phyloP scores from a whole-genome alignment of 2,888 invertebrate species.

The Lepidocyrtoides sp. region DNA sequence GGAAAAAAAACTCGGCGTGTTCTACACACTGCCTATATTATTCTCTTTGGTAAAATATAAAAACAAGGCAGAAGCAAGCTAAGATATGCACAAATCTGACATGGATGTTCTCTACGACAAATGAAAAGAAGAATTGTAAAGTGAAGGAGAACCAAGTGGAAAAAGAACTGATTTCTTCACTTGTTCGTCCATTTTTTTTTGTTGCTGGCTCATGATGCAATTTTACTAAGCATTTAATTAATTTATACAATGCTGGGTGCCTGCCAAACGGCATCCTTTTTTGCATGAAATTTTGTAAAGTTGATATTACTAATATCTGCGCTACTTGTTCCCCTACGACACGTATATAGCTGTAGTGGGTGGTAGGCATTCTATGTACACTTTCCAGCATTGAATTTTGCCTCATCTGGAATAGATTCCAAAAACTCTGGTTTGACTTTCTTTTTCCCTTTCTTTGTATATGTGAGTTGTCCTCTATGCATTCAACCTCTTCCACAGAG shows the following conservation, averaged over 20 bases:
- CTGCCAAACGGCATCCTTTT: slow-evolving; percentile 75
- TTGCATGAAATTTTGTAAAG: slow-evolving; percentile 60
- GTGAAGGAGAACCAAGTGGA: slow-evolving; percentile 29
- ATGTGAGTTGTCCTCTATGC: slow-evolving; percentile 5
- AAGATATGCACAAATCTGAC: slow-evolving; percentile 12
- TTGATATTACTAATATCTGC: slow-evolving; percentile 50
- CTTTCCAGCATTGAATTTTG: slow-evolving; percentile 49
- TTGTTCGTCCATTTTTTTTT: slow-evolving; percentile 59
- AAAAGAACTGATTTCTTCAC: slow-evolving; percentile 67
- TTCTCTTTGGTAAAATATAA: slow-evolving; percentile 32
- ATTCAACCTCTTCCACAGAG: slow-evolving; percentile 19
- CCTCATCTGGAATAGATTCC: slow-evolving; percentile 54
- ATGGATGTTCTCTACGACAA: slow-evolving; percentile 10
- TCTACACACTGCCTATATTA: neutral
- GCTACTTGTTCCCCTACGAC: neutral
- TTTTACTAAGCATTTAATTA: slow-evolving; percentile 82
- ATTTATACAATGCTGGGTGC: slow-evolving; percentile 80
- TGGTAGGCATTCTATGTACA: too few species aligned
- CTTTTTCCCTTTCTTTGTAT: slow-evolving; percentile 26
- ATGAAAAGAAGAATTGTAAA: slow-evolving; percentile 59
- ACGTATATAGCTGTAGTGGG: too few species aligned
- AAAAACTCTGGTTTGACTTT: slow-evolving; percentile 26
- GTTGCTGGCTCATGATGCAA: slow-evolving; percentile 79
- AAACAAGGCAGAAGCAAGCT: neutral
- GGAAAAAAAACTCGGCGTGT: slow-evolving; percentile 10